Evolutionary conservation across 1,140 invertebrate genomes (phyloP).

Genomic region (Mesaphorura yosii): DNA sequence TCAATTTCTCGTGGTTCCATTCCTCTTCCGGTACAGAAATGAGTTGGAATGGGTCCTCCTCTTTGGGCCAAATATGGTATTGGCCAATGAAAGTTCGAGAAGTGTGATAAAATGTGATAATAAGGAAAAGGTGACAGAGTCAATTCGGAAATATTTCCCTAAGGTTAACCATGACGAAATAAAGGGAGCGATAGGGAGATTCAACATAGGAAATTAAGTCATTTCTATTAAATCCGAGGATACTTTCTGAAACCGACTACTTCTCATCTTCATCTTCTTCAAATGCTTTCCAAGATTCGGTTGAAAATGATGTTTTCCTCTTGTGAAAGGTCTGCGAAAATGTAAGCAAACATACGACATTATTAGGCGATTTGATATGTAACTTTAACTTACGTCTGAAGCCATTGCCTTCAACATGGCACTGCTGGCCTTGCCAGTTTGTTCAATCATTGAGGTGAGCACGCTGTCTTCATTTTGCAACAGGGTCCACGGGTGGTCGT

Average conservation of each 20-base stretch:
- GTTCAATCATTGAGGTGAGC: conserved; percentile 14
- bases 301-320: no score
- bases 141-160: background rate
- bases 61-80: background rate
- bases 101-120: background rate
- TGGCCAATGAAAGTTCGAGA: background rate
- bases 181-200: no score
- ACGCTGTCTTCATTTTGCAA: conserved; percentile 26
- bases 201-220: no score
- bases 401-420: conserved; percentile 12
- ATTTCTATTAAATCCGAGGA: no score
- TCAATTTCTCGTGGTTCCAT: background rate
- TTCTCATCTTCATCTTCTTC: no score
- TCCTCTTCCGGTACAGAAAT: background rate
- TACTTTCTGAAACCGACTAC: no score
- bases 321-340: no score
- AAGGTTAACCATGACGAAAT: background rate
- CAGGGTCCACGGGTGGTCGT: conserved; percentile 31
- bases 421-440: conserved; percentile 12
- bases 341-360: no score
- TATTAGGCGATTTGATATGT: no score
- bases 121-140: background rate
- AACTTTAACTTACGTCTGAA: conserved; percentile 19
- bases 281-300: no score
- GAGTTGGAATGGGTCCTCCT: background rate